Base-by-base conservation (phyloP, 2,797 vertebrate species). In the Chlorospingus flavigularis region DNA sequence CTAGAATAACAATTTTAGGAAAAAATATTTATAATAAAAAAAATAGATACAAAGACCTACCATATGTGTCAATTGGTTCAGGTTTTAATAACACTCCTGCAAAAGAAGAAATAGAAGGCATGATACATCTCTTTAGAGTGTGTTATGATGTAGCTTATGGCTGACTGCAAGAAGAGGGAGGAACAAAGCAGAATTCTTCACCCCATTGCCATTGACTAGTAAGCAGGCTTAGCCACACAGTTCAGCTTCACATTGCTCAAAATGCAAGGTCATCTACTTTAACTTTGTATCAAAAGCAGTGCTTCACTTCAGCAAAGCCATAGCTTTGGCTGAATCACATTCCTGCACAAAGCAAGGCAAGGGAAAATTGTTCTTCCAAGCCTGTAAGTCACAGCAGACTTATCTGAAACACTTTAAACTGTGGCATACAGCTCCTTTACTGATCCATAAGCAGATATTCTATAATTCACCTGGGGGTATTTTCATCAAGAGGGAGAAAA, bases 31-130 rank as follows among this genome's bases (percentile, higher is more conserved):
- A 70, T 15, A 54, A 19, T 19, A 50, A 54, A 51, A 47, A 53
- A 6, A 48, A 47, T 40, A 5, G 25, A 60, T 3, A 5, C 7
- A 30, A 90, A 89, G 7, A 16, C 95, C 43, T 96, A 88, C 97
- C 98, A 90, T 98, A 99, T 82, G 95, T 61, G 60, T 98, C 97
- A 10, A 95, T 97, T 86, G 98, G 98, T 87, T 98, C 97, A 10
- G 97, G 66, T 24, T 97, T 98, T 90, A 98, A 97, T 76, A 96
- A 97, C 63, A 97, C 74, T 93, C 99, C 99, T 99, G 96, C 40
- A 97, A 97, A 81, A 95, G 23, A 96, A 70, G 40, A 72, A 60
- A 57, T 3, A 75, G 67, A 79, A 83, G 26, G 13, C 2, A 3
- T 45, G 20, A 76, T 1, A 1, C 9, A 13, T 42, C 20, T 80